Conservation (phyloP, 2,888 invertebrate genomes). For the Synergus japonicus region DNA sequence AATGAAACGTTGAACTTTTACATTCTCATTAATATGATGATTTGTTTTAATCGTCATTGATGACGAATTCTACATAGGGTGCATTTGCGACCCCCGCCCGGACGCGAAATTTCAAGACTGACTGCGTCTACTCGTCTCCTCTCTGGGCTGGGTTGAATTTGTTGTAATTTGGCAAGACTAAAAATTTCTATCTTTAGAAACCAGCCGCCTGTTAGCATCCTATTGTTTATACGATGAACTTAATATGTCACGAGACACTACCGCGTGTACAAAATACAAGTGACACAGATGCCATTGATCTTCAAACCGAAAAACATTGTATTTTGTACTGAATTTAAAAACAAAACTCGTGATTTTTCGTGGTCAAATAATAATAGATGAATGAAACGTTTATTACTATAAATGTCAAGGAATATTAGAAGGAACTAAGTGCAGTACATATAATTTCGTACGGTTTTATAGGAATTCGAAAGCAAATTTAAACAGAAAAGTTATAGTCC, state of each 20-base stretch:
- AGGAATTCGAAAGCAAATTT: no score
- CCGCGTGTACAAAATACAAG: background rate
- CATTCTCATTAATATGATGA: background rate
- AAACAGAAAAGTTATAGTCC: no score
- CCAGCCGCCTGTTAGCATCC: conserved; percentile 56
- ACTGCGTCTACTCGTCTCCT: conserved; percentile 53
- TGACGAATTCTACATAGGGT: background rate
- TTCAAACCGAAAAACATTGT: background rate
- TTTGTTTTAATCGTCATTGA: background rate
- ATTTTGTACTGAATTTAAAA: background rate
- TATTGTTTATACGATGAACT: conserved; percentile 55
- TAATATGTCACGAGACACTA: conserved; percentile 21
- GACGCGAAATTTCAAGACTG: conserved; percentile 48
- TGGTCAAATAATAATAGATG: no score
- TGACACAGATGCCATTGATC: conserved; percentile 28
- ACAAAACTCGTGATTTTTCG: conserved; percentile 49
- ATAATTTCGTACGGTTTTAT: no score
- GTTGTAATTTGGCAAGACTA: conserved; percentile 74
- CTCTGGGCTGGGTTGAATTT: conserved; percentile 63
- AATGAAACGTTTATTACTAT: no score
- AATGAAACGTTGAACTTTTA: no score
- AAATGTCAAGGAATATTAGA: no score
- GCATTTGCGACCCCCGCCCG: conserved; percentile 32
- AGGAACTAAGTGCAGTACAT: no score
- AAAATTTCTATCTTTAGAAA: conserved; percentile 71